These are phyloP conservation scores for Isaurus tuberculatus DNA, from an alignment of 92 coral and sea anemone genomes.

Conservation along the genomic window DNA sequence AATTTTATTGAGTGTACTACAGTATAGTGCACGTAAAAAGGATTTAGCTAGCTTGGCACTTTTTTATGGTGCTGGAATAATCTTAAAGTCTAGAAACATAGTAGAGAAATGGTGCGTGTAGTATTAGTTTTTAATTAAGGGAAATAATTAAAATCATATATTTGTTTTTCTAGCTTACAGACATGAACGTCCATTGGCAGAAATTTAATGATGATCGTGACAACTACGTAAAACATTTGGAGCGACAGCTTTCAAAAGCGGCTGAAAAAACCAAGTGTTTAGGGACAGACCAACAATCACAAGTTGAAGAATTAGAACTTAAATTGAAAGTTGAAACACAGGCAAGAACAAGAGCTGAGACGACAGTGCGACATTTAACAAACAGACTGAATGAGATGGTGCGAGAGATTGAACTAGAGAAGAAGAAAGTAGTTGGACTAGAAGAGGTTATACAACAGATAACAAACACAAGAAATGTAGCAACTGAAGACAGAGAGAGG, in stretches of 20 bases:
- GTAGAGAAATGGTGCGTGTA: too few relatives aligned
- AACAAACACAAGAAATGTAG: background rate
- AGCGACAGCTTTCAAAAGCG: background rate
- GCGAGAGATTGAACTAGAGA: conserved; percentile 17
- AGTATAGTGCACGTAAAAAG: too few relatives aligned
- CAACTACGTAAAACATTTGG: background rate
- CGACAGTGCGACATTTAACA: conserved; percentile 26
- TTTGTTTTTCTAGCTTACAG: conserved; percentile 17
- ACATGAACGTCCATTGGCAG: conserved; percentile 34
- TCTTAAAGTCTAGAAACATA: too few relatives aligned
- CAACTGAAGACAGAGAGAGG: conserved; percentile 23
- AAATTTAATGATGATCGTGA: conserved; percentile 20
- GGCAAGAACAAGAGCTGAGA: conserved; percentile 11
- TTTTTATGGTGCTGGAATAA: too few relatives aligned
- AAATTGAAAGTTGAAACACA: conserved; percentile 6
- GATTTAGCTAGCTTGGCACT: too few relatives aligned
- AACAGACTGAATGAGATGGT: background rate
- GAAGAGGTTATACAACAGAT: conserved; percentile 25
- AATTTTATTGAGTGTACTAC: too few relatives aligned
- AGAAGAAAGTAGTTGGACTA: background rate
- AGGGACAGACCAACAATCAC: background rate
- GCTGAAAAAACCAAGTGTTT: background rate
- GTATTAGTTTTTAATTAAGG: too few relatives aligned
- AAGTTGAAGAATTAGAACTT: background rate
- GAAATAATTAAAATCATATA: too few relatives aligned